These are phyloP conservation scores for Varanus salvator DNA, from an alignment of 2,113 vertebrate species.

Conservation along the genomic window DNA sequence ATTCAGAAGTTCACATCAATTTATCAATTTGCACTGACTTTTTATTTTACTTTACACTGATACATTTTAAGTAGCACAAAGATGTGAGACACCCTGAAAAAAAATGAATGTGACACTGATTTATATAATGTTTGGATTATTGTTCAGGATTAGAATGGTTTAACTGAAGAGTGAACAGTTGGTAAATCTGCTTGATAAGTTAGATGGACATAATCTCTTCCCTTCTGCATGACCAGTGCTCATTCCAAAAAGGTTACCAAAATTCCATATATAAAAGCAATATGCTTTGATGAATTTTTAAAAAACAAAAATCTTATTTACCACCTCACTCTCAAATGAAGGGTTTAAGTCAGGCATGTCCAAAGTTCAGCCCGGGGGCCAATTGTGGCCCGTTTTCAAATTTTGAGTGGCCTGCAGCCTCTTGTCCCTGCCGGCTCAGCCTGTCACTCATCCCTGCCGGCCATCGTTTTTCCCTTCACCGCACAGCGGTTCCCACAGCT, in stretches of 20 bases:
- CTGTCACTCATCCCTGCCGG: no score
- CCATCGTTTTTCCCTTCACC: no score
- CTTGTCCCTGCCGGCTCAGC: no score
- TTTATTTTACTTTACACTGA: constrained; percentile 21
- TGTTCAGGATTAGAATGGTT: constrained; percentile 14
- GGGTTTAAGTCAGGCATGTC: no score
- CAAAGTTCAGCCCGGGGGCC: no score
- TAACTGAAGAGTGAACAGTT: constrained; percentile 34
- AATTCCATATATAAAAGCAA: background rate
- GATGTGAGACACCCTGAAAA: constrained; percentile 25
- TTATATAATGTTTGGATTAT: constrained; percentile 7
- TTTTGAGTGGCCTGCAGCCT: no score
- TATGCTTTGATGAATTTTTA: constrained; percentile 2
- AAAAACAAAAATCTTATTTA: background rate
- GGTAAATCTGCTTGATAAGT: constrained; percentile 3
- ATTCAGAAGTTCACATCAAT: background rate
- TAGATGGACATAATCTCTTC: constrained; percentile 23
- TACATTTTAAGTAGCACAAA: constrained; percentile 38
- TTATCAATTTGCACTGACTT: constrained; percentile 25
- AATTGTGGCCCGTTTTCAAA: no score
- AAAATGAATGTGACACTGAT: constrained; percentile 34
- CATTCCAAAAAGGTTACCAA: constrained; percentile 19
- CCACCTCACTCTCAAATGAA: background rate
- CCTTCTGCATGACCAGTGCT: background rate
- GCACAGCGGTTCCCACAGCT: no score